Evolutionary conservation across 2,797 vertebrate species (phyloP), one percentile per base, ranked within the genome.

Genomic region (Rousettus madagascariensis): DNA sequence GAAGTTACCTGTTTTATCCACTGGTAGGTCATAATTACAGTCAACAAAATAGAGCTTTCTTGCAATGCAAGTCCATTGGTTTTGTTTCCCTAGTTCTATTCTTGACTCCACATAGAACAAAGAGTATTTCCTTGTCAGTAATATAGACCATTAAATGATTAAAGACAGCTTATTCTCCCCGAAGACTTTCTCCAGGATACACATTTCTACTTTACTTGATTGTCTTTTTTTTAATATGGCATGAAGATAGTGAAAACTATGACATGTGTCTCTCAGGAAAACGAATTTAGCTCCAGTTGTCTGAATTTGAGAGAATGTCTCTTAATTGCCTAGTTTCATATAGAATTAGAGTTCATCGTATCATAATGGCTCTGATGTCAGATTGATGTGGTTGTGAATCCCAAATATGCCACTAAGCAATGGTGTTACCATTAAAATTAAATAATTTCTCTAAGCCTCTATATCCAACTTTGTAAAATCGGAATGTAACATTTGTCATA

Each of bases 191-290:
- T 86, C 10, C 57, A 90, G 51, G 43, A 90, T 85, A 95, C 63
- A 95, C 33, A 82, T 80, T 65, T 6, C 4, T 61, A 72, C 77
- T 94, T 95, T 82, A 59, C 33, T 86, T 61, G 55, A 88, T 88
- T 95, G 46, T 24, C 26, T 86, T 86, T 78, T 78, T 72, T 89
- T 74, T 11, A 74, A 65, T 91, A 84, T 61, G 63, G 85, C 77
- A 96, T 43, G 43, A 91, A 77, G 51, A 86, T 43, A 96, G 6
- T 91, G 59, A 96, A 95, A 92, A 95, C 11, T 43, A 89, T 92
- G 82, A 92, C n/a, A 94, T 33, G 17, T 95, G 89, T 97, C 95
- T 96, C 82, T 95, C 53, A 61, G 59, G 53, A 92, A 94, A 82
- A 53, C 22, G 91, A 46, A 91, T 87, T 85, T 87, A 75, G 22